Conservation (phyloP, 2,888 invertebrate genomes). For the Thera obeliscata region DNA sequence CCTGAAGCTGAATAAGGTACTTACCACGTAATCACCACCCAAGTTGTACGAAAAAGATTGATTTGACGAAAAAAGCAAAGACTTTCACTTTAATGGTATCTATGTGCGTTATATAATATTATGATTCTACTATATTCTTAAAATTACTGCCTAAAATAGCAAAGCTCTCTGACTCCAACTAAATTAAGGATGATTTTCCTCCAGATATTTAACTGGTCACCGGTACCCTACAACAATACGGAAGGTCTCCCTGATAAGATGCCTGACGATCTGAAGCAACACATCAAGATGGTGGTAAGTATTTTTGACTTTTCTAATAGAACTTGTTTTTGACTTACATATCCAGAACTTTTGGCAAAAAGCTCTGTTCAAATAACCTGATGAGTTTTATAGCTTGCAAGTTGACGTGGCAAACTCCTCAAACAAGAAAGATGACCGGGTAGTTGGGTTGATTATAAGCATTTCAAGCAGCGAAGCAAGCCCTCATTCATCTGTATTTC, state of each 20-base stretch:
- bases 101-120: too few species aligned
- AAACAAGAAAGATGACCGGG: background rate
- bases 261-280: constrained; percentile 90
- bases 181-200: constrained; percentile 41
- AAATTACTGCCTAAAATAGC: background rate
- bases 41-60: background rate
- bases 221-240: constrained; percentile 90
- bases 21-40: background rate
- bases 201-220: constrained; percentile 95
- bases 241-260: constrained; percentile 88
- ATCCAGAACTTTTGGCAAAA: background rate
- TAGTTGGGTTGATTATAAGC: background rate
- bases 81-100: too few species aligned
- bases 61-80: too few species aligned
- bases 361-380: background rate
- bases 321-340: background rate
- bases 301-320: constrained; percentile 15
- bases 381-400: background rate
- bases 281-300: constrained; percentile 84
- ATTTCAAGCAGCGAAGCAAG: background rate
- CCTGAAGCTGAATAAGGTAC: constrained; percentile 97
- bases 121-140: too few species aligned
- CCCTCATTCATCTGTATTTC: constrained; percentile 4
- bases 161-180: background rate
- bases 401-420: background rate